These are phyloP conservation scores for Neodiprion pinetum DNA, from an alignment of 1,140 invertebrate species.

Conservation along the genomic window DNA sequence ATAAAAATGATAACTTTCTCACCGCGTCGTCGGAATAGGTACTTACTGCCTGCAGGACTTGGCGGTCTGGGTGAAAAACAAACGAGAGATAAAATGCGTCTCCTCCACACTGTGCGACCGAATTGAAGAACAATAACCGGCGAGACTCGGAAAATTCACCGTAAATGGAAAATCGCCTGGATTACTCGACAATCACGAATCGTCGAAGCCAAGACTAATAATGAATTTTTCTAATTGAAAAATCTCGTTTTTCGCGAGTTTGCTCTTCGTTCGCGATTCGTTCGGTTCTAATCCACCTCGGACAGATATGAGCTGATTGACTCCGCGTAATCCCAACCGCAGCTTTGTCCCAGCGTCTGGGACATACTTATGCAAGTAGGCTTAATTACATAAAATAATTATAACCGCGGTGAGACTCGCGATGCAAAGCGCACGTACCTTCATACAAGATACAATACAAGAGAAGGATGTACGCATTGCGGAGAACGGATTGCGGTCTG, in stretches of 20 bases:
- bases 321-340: background rate
- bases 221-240: constrained; percentile 1
- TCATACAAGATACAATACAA: background rate
- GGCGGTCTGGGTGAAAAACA: too few relatives aligned
- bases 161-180: background rate
- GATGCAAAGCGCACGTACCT: background rate
- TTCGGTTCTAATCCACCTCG: too few relatives aligned
- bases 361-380: constrained; percentile 3
- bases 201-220: background rate
- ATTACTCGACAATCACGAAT: background rate
- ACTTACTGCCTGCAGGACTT: too few relatives aligned
- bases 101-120: too few relatives aligned
- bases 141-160: background rate
- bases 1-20: too few relatives aligned
- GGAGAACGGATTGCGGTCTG: constrained; percentile 37
- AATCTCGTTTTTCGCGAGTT: background rate
- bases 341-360: background rate
- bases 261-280: background rate
- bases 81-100: too few relatives aligned
- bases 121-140: too few relatives aligned
- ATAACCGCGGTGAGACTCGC: constrained; percentile 22
- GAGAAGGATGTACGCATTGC: constrained; percentile 27
- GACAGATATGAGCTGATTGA: too few relatives aligned
- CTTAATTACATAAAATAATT: constrained; percentile 46
- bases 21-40: too few relatives aligned